Conservation (phyloP, 2,113 vertebrate genomes). For the Catagonus wagneri region DNA sequence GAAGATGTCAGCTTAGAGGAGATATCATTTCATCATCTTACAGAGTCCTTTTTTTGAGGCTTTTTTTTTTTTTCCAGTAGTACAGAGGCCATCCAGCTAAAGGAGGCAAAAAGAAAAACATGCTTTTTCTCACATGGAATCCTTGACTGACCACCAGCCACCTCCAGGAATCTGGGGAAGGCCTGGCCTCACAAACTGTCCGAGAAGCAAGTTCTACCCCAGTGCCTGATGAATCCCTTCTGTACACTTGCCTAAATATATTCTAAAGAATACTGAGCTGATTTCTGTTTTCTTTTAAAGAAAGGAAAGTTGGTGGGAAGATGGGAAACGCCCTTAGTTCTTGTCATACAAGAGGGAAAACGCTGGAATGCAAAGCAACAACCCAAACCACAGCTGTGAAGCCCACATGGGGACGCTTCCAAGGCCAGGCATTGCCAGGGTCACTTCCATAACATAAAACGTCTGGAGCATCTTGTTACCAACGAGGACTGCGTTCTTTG, state of each 20-base stretch:
- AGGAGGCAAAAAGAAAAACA: neutral
- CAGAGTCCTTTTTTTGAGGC: neutral
- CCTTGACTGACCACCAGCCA: neutral
- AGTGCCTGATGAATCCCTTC: neutral
- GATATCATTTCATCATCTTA: neutral
- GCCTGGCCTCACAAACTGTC: neutral
- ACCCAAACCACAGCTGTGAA: constrained; percentile 84
- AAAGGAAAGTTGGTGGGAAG: constrained; percentile 11
- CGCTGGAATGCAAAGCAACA: constrained; percentile 81
- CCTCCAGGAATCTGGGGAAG: neutral
- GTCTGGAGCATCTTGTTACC: constrained; percentile 72
- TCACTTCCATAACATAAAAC: constrained; percentile 65
- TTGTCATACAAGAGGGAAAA: constrained; percentile 69
- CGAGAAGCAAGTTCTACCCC: neutral
- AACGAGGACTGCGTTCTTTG: constrained; percentile 53
- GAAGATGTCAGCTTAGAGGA: neutral
- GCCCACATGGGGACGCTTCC: constrained; percentile 69
- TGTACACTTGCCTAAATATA: neutral
- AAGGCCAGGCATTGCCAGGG: constrained; percentile 54
- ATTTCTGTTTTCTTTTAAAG: constrained; percentile 26
- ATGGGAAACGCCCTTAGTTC: constrained; percentile 43
- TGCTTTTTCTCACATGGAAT: neutral
- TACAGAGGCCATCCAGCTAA: neutral
- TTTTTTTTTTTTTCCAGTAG: neutral
- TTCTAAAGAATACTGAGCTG: neutral